Evolutionary conservation across 2,113 vertebrate genomes (phyloP), one percentile per base, ranked within the genome.

Genomic region (Hemichromis elongatus): DNA sequence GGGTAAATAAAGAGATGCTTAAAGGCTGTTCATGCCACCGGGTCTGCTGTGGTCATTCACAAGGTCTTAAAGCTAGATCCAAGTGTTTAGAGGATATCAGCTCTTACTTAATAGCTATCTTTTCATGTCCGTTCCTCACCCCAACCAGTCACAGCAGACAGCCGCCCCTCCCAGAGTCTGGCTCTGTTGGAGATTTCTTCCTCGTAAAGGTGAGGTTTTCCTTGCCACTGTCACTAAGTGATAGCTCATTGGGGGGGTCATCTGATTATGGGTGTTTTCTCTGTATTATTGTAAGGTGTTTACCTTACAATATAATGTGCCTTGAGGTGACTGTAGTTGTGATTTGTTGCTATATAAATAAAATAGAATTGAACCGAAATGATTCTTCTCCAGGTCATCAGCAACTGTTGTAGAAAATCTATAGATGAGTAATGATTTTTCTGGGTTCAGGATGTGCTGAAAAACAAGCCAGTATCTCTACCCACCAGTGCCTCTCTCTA

Each of bases 101-200:
- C n/a, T n/a, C n/a, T n/a, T n/a, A n/a, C n/a, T n/a, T n/a, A n/a
- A n/a, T n/a, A n/a, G n/a, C n/a, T n/a, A n/a, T n/a, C n/a, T n/a
- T n/a, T n/a, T n/a, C n/a, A n/a, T n/a, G n/a, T n/a, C n/a, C n/a
- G n/a, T n/a, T n/a, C n/a, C 28, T 61, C 57, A 1, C 28, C 33
- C 9, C 33, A 33, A 0, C 57, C 57, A 61, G 57, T 33, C 28
- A 61, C 28, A 33, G 28, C 57, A 19, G 57, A 2, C 28, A 0
- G 28, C 1, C 0, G 16, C 56, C 1, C 0, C 16, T 33, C 28
- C 57, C 28, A 33, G 16, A 33, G 28, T 59, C 56, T 61, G 16
- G 16, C 33, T 61, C 57, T 61, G 28, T 33, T 19, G 0, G 57
- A 11, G 57, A 6, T 19, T 61, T 61, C 16, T 61, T 61, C 28